Percentiles rank a stretch among this genome's conserved stretches.
Conservation (phyloP, 2,888 invertebrate genomes). For the Pseudoips prasinana region DNA sequence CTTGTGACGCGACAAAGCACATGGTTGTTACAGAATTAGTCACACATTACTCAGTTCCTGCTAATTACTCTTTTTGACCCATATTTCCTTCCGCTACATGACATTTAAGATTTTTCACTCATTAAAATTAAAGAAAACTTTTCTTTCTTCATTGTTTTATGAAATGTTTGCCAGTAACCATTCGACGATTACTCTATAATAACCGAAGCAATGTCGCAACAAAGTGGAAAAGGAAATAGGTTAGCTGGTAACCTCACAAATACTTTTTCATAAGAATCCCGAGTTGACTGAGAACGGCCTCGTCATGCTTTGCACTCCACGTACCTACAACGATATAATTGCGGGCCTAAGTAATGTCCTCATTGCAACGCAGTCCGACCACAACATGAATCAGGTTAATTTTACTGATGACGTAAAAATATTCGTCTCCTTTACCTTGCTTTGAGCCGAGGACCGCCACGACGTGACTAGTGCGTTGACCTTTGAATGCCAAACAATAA, state of each 20-base stretch:
- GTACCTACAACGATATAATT: slow-evolving; percentile 15
- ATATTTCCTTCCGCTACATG: slow-evolving; percentile 37
- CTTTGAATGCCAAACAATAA: slow-evolving; percentile 61
- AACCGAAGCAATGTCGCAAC: too few species aligned
- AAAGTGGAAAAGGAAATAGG: not conserved
- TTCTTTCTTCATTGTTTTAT: not conserved
- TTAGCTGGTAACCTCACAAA: not conserved
- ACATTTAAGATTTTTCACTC: slow-evolving; percentile 16
- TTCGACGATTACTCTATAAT: not conserved
- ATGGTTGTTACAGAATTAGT: slow-evolving; percentile 38
- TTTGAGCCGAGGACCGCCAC: slow-evolving; percentile 55
- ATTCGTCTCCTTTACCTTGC: slow-evolving; percentile 43
- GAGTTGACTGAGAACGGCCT: too few species aligned
- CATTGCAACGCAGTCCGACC: slow-evolving; percentile 27
- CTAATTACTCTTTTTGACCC: slow-evolving; percentile 38
- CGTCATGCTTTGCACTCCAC: slow-evolving; percentile 1
- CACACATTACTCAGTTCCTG: slow-evolving; percentile 40
- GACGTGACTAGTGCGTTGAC: slow-evolving; percentile 66
- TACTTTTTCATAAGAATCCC: too few species aligned
- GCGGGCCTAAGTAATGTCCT: slow-evolving; percentile 19
- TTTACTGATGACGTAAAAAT: slow-evolving; percentile 65
- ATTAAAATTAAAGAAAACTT: not conserved
- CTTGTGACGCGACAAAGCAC: slow-evolving; percentile 25
- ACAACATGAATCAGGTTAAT: slow-evolving; percentile 58
- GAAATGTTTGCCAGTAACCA: not conserved